Conservation (phyloP, 2,113 vertebrate genomes). For the Limanda limanda region DNA sequence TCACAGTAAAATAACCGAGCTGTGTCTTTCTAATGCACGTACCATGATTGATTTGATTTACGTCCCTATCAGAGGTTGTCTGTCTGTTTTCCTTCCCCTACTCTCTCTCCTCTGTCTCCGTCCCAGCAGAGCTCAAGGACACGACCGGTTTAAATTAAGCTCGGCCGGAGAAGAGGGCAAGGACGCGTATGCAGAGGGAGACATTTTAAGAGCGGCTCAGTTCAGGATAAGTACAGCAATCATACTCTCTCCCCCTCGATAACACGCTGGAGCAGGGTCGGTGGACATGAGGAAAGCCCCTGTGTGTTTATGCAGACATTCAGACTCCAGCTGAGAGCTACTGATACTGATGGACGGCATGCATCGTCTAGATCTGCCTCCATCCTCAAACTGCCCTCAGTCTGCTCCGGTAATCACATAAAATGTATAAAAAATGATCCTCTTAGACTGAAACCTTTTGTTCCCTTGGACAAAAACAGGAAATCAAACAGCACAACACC, state of each 20-base stretch:
- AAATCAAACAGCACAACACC: background rate
- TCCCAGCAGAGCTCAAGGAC: slow-evolving; percentile 43
- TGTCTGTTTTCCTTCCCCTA: slow-evolving; percentile 19
- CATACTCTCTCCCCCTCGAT: slow-evolving; percentile 19
- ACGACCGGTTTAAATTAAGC: slow-evolving; percentile 34
- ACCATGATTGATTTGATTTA: slow-evolving; percentile 10
- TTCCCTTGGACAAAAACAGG: background rate
- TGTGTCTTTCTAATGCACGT: slow-evolving; percentile 6
- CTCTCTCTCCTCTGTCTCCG: background rate
- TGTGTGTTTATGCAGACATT: slow-evolving; percentile 62
- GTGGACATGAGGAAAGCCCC: slow-evolving; percentile 51
- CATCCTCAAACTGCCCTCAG: slow-evolving; percentile 2
- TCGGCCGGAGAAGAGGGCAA: slow-evolving; percentile 27
- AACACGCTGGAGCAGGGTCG: slow-evolving; percentile 1
- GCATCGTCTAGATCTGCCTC: slow-evolving; percentile 21
- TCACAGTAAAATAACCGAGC: background rate
- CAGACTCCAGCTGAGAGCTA: slow-evolving; percentile 63
- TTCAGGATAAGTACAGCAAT: slow-evolving; percentile 43
- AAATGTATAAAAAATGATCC: slow-evolving; percentile 1
- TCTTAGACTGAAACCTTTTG: background rate
- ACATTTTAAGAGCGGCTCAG: slow-evolving; percentile 8
- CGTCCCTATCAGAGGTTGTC: slow-evolving; percentile 7
- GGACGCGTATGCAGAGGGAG: slow-evolving; percentile 20
- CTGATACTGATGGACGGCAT: slow-evolving; percentile 34
- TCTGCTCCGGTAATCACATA: background rate